Evolutionary conservation across 2,888 invertebrate species (phyloP).

Genomic region (Lepetodrilus schrolli): DNA sequence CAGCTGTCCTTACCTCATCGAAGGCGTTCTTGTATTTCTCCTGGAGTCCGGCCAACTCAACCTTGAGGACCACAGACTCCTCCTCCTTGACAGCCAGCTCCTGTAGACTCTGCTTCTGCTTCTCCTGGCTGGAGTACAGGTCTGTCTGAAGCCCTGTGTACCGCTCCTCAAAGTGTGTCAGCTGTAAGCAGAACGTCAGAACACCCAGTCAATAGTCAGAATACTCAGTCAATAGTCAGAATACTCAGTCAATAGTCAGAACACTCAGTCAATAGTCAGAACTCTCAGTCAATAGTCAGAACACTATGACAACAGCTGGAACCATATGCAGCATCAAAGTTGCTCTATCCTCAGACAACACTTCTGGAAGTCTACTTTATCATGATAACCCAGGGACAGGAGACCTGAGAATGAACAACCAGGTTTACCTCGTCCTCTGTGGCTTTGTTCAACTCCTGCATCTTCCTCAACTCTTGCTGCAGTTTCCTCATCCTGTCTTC

Average conservation of each 20-base stretch:
- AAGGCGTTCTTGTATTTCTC: slow-evolving; percentile 67
- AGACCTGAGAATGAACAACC: no score
- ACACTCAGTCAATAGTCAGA: no score
- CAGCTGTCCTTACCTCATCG: no score
- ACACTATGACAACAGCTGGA: no score
- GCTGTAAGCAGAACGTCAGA: slow-evolving; percentile 49
- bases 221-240: no score
- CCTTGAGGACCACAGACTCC: slow-evolving; percentile 68
- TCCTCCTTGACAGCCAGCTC: slow-evolving; percentile 72
- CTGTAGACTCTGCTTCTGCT: slow-evolving; percentile 65
- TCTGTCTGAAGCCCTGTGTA: slow-evolving; percentile 67
- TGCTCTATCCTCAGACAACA: no score
- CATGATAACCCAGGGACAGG: no score
- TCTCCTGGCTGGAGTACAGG: slow-evolving; percentile 63
- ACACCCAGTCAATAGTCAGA: no score
- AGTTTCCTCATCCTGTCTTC: slow-evolving; percentile 71
- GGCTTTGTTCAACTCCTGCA: slow-evolving; percentile 69
- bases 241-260: no score
- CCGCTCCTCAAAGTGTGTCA: slow-evolving; percentile 67
- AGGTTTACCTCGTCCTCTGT: slow-evolving; percentile 67
- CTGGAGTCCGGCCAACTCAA: slow-evolving; percentile 68
- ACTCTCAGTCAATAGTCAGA: no score
- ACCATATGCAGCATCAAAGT: no score
- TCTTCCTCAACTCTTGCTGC: slow-evolving; percentile 69
- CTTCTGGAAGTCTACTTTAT: no score